Conservation (phyloP, 1,140 invertebrate species). For the Trigoniulus corallinus region DNA sequence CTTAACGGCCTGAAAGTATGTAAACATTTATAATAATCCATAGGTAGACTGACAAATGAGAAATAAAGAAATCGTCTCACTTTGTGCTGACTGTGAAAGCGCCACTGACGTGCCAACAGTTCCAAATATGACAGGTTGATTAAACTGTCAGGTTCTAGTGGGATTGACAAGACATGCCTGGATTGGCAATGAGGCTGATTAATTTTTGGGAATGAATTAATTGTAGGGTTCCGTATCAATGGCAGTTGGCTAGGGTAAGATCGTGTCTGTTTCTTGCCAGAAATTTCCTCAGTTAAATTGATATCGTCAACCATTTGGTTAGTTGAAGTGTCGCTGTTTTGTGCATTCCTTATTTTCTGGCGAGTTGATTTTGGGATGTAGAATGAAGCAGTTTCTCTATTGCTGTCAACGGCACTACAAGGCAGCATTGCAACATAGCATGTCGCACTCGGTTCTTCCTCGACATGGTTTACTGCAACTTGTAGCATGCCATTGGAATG, state of each 20-base stretch:
- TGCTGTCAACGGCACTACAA: too few species aligned
- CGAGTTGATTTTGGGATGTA: too few species aligned
- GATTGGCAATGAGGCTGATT: neutral
- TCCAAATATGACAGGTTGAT: constrained; percentile 6
- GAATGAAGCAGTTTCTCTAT: too few species aligned
- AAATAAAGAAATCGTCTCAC: neutral
- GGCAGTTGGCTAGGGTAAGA: neutral
- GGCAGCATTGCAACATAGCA: too few species aligned
- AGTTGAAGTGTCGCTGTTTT: neutral
- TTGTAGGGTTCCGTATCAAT: neutral
- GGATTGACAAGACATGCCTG: too few species aligned
- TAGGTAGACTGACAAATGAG: neutral
- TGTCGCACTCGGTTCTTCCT: too few species aligned
- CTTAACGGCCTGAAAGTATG: neutral
- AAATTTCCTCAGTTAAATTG: neutral
- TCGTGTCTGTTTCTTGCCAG: neutral
- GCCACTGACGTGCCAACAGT: constrained; percentile 5
- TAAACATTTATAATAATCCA: neutral
- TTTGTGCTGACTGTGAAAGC: neutral
- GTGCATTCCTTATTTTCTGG: too few species aligned
- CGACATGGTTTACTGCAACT: too few species aligned
- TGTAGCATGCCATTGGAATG: too few species aligned
- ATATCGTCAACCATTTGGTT: neutral
- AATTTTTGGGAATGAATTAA: neutral
- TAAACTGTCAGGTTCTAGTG: constrained; percentile 3